Percentiles rank a stretch among this genome's conserved stretches.
Evolutionary conservation across 2,797 vertebrate species (phyloP).

Genomic region (Microcaecilia unicolor): DNA sequence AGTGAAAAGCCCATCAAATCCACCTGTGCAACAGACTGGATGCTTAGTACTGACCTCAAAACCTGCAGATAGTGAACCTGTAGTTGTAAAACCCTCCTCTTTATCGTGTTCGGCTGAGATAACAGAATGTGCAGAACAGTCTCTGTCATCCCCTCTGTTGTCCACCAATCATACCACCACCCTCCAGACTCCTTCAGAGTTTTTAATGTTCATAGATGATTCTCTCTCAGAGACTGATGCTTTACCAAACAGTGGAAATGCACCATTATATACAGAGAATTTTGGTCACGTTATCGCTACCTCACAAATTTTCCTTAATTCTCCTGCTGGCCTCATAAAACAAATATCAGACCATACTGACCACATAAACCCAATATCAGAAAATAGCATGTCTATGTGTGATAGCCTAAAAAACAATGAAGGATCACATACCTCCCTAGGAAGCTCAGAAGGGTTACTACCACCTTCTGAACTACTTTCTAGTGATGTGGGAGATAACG

Average conservation of each 20-base stretch:
- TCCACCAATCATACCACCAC: conserved; percentile 87
- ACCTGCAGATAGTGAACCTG: conserved; percentile 46
- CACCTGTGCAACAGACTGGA: conserved; percentile 47
- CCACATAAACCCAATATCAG: no score
- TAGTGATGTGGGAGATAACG: conserved; percentile 8
- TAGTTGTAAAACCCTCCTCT: conserved; percentile 50
- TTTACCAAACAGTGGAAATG: conserved; percentile 64
- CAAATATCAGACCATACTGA: no score
- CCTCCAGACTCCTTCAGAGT: conserved; percentile 85
- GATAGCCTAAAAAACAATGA: no score
- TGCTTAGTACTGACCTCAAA: conserved; percentile 40
- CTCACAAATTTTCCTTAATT: conserved; percentile 61
- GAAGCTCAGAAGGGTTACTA: conserved; percentile 30
- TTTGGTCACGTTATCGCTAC: conserved; percentile 56
- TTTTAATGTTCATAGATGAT: conserved; percentile 82
- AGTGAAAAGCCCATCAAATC: conserved; percentile 37
- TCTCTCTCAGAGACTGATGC: conserved; percentile 82
- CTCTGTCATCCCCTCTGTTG: conserved; percentile 79
- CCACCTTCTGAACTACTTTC: conserved; percentile 23
- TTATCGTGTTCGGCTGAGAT: conserved; percentile 57
- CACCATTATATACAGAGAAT: conserved; percentile 44
- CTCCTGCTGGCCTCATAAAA: no score
- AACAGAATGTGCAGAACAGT: conserved; percentile 69
- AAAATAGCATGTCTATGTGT: no score
- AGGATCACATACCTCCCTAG: conserved; percentile 17